Conservation (phyloP, 2,888 invertebrate species). For the Hofmannophila pseudospretella region DNA sequence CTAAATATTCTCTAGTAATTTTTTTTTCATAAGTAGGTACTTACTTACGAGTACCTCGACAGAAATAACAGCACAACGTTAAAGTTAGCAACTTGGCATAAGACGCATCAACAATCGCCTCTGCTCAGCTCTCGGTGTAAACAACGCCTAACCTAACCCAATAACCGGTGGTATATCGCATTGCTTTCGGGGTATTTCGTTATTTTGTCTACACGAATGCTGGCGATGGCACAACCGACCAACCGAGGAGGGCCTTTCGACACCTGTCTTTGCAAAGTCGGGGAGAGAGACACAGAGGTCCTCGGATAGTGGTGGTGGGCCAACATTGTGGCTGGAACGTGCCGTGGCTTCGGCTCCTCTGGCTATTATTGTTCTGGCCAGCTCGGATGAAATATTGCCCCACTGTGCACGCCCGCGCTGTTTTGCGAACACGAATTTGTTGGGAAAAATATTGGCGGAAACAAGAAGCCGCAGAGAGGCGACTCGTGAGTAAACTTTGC, state of each 20-base stretch:
- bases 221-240: conserved; percentile 59
- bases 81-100: conserved; percentile 62
- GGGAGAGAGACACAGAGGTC: conserved; percentile 25
- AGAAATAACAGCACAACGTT: conserved; percentile 45
- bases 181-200: conserved; percentile 74
- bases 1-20: too few species aligned
- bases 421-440: conserved; percentile 67
- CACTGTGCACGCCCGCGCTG: conserved; percentile 68
- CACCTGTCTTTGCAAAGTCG: neutral
- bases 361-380: conserved; percentile 77
- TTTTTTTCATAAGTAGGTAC: neutral
- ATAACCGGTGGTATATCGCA: conserved; percentile 67
- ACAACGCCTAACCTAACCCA: conserved; percentile 75
- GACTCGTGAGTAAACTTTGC: conserved; percentile 54
- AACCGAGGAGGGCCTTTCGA: conserved; percentile 30
- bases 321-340: conserved; percentile 75
- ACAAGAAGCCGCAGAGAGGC: conserved; percentile 55
- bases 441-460: conserved; percentile 66
- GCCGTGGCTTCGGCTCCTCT: conserved; percentile 71
- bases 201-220: conserved; percentile 77
- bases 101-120: conserved; percentile 66
- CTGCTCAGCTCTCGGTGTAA: conserved; percentile 56
- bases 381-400: conserved; percentile 76
- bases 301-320: conserved; percentile 41
- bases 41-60: neutral